Evolutionary conservation across 2,888 invertebrate species (phyloP).

Genomic region (Drosophila fulvimacula): DNA sequence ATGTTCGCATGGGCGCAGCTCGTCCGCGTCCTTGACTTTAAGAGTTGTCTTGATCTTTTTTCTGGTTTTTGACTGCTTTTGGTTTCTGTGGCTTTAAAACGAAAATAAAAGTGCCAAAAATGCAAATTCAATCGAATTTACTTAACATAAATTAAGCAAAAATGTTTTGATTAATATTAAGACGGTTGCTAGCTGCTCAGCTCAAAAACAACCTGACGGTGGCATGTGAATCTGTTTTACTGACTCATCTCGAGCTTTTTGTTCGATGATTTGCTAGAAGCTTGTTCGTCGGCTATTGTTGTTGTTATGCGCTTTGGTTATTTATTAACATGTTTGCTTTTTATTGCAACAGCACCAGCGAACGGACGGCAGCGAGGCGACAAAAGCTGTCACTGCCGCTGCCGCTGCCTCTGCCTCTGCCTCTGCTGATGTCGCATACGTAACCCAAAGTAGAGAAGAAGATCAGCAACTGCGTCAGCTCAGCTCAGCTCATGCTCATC

Average conservation of each 20-base stretch:
- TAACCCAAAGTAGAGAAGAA: conserved; percentile 65
- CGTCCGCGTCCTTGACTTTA: conserved; percentile 74
- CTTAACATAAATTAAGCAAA: conserved; percentile 70
- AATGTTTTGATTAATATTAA: conserved; percentile 46
- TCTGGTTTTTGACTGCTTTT: conserved; percentile 33
- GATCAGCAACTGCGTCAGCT: conserved; percentile 58
- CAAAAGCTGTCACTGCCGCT: conserved; percentile 55
- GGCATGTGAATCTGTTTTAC: conserved; percentile 12
- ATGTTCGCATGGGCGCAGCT: conserved; percentile 57
- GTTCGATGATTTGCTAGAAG: conserved; percentile 41
- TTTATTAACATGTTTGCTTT: conserved; percentile 75
- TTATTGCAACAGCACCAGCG: conserved; percentile 60
- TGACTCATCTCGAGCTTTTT: conserved; percentile 53
- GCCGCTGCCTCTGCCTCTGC: background rate
- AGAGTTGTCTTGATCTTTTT: conserved; percentile 42
- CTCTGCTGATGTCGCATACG: conserved; percentile 41
- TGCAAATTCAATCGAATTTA: conserved; percentile 59
- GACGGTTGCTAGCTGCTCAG: conserved; percentile 60
- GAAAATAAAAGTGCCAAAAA: conserved; percentile 74
- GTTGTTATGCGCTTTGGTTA: conserved; percentile 58
- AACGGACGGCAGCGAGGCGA: conserved; percentile 28
- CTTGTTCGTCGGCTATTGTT: conserved; percentile 25
- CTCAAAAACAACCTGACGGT: conserved; percentile 49
- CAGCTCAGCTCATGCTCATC: conserved; percentile 46
- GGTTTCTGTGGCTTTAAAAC: conserved; percentile 28